Evolutionary conservation across 2,113 vertebrate species (phyloP), one percentile per base, ranked within the genome.

Genomic region (Mus spicilegus): DNA sequence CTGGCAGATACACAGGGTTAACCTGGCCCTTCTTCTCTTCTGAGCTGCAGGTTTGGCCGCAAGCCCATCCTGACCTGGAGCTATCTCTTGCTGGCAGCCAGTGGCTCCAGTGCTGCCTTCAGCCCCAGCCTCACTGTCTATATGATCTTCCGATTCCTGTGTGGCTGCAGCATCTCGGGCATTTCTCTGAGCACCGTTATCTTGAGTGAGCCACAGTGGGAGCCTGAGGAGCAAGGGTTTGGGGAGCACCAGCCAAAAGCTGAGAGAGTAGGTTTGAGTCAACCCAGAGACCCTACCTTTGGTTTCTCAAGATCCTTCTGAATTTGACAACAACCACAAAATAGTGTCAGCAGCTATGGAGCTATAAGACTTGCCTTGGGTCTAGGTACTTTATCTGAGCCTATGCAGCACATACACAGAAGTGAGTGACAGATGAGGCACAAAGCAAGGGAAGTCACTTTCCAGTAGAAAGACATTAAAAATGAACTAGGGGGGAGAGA

Each of bases 151-250:
- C 99, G 99, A 3, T 99, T 99, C 89, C 96, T 98, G n/a, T 98
- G 98, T 5, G 99, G 99, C 54, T 98, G 98, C 98, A 98, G 99
- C 95, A 90, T 99, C 76, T 99, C 99, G 0, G 99, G 99, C 46
- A 20, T 99, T 5, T 78, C 69, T 16, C 98, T 99, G 96, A 99
- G 99, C 97, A 98, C 98, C 13, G 97, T 98, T 82, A 99, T 99
- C 6, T 97, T 99, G 93, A 98, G 99, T 99, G 97, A 98, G 99
- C 75, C 9, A 3, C 61, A 8, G 19, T 19, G 36, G 14, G 46
- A 58, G 24, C 13, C 9, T 2, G 1, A 28, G 69, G 73, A 61
- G 0, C 13, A 2, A 51, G 61, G n/a, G 5, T 24, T 63, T 61
- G 93, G 65, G 77, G 73, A 69, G 39, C 46, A 42, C 7, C 67